Conservation (phyloP, 2,113 vertebrate species). For the Halcyon malimbica region DNA sequence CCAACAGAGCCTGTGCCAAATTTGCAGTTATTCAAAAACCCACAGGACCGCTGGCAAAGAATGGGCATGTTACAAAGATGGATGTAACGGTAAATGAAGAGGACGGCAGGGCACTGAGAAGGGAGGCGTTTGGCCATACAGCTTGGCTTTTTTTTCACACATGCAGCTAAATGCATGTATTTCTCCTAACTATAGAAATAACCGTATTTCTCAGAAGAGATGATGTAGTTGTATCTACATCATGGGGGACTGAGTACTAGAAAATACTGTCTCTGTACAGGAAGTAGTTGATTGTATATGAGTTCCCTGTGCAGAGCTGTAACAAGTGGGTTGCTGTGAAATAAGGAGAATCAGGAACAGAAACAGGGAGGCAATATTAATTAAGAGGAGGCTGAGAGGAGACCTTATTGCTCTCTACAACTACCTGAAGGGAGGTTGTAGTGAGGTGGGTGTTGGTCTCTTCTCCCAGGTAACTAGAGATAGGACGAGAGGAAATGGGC, state of each 20-base stretch:
- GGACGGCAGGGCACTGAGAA: not conserved
- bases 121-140: not conserved
- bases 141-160: not conserved
- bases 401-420: no score
- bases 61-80: not conserved
- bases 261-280: not conserved
- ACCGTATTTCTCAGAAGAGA: not conserved
- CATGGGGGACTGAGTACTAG: not conserved
- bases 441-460: no score
- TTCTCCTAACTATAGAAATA: not conserved
- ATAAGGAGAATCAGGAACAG: not conserved
- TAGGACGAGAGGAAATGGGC: no score
- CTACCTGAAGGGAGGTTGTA: no score
- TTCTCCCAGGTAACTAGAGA: no score
- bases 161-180: not conserved
- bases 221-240: not conserved
- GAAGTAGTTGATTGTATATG: not conserved
- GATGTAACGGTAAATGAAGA: not conserved
- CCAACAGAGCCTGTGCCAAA: not conserved
- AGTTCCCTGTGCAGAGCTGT: not conserved
- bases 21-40: not conserved
- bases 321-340: not conserved
- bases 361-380: not conserved
- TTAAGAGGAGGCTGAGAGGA: no score
- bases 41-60: not conserved